Evolutionary conservation across 2,888 invertebrate genomes (phyloP).

Genomic region (Selenia dentaria): DNA sequence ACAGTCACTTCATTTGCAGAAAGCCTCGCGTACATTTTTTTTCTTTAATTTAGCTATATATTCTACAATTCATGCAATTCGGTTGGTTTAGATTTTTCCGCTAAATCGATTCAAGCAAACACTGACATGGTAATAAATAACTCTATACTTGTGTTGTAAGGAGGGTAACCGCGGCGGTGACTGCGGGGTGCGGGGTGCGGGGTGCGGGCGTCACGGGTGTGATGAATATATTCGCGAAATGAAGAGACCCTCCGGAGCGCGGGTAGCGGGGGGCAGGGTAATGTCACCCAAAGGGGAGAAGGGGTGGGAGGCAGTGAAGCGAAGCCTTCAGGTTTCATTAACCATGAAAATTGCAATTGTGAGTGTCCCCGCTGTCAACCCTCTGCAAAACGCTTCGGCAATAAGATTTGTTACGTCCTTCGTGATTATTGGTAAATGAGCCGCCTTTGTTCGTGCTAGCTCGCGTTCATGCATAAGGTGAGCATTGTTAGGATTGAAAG

Average conservation of each 20-base stretch:
- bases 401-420: slow-evolving; percentile 43
- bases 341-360: slow-evolving; percentile 53
- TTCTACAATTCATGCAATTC: too few species aligned
- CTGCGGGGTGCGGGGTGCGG: neutral
- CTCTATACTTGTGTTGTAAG: too few species aligned
- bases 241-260: slow-evolving; percentile 46
- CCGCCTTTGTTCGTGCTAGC: too few species aligned
- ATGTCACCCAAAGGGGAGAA: slow-evolving; percentile 7
- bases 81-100: too few species aligned
- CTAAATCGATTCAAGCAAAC: too few species aligned
- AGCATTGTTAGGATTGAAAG: too few species aligned
- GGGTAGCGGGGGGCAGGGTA: slow-evolving; percentile 1
- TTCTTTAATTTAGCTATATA: too few species aligned
- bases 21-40: too few species aligned
- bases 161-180: neutral
- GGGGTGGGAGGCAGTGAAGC: neutral
- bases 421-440: too few species aligned
- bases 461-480: too few species aligned
- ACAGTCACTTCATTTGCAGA: too few species aligned
- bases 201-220: slow-evolving; percentile 29
- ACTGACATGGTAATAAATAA: too few species aligned
- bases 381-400: slow-evolving; percentile 40
- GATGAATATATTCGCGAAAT: slow-evolving; percentile 68
- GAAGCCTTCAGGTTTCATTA: slow-evolving; percentile 48
- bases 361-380: slow-evolving; percentile 32